A percentile compares a stretch with the other conserved stretches of the same genome.
Evolutionary conservation across 2,797 vertebrate genomes (phyloP).

Genomic region (Sebastes vulpes): DNA sequence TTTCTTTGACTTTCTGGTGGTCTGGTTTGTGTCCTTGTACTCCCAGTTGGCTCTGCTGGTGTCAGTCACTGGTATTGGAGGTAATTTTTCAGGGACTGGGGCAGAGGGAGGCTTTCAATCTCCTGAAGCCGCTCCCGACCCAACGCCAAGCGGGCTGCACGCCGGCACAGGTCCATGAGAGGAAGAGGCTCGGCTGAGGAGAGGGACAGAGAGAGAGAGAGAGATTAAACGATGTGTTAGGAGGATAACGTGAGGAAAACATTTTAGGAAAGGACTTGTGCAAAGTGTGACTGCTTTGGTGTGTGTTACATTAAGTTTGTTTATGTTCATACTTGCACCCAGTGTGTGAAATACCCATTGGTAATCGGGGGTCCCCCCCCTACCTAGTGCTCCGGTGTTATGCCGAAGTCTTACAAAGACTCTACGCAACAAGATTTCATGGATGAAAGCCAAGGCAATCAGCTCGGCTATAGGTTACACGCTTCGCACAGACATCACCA

Average conservation of each 20-base stretch:
- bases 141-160: constrained; percentile 93
- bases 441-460: too few relatives aligned
- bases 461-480: too few relatives aligned
- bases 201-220: constrained; percentile 12
- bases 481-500: too few relatives aligned
- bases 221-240: background rate
- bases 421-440: too few relatives aligned
- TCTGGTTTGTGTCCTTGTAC: constrained; percentile 33
- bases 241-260: background rate
- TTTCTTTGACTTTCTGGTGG: constrained; percentile 16
- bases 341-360: background rate
- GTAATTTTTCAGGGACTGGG: constrained; percentile 98
- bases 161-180: constrained; percentile 97
- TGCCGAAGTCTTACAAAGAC: background rate
- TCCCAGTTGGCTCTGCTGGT: constrained; percentile 43
- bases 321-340: background rate
- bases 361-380: background rate
- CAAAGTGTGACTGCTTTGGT: background rate
- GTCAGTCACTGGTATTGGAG: constrained; percentile 95
- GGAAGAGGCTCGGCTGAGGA: constrained; percentile 95
- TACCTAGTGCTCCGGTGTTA: background rate
- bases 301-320: background rate
- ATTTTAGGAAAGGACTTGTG: background rate
- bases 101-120: constrained; percentile 94
- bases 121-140: constrained; percentile 94